Evolutionary conservation across 30 jellyfish, hydroid and myxozoan genomes (phyloP), one percentile per base, ranked within the genome.

Genomic region (Clytia hemisphaerica): DNA sequence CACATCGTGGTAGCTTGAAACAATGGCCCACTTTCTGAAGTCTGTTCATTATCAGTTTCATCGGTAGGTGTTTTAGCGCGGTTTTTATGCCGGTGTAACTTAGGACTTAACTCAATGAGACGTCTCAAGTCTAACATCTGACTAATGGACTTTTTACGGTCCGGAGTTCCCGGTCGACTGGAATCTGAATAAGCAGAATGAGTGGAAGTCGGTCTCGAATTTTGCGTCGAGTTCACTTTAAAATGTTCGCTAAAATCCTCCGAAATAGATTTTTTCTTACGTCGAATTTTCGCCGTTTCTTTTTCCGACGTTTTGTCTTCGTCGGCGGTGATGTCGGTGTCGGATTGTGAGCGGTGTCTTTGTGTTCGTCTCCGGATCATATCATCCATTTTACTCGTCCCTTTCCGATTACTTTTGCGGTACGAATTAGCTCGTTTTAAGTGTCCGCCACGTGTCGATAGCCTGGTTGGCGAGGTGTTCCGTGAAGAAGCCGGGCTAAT

Each of bases 1-100:
- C 25, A 57, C 57, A 57, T 57, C 6, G 70, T 57, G 6, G 70
- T 57, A n/a, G 70, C 70, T 57, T 57, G 37, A 31, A 57, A 21
- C 35, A 57, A 57, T 57, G 70, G 70, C 70, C 70, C 70, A 6
- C 30, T 24, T 12, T 51, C 16, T 14, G 18, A 25, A n/a, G 45
- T 22, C 30, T 21, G 25, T 16, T 22, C 14, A n/a, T n/a, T 45
- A 21, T 22, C 57, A 6, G 26, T 10, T n/a, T n/a, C n/a, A n/a
- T n/a, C n/a, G n/a, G n/a, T n/a, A n/a, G n/a, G n/a, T n/a, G n/a
- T n/a, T 46, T 46, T 9, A 9, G 30, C 24, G 19, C 24, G 60
- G 19, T 27, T 51, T 21, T 25, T n/a, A 31, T 7, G 16, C 35
- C 70, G 26, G 7, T n/a, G n/a, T n/a, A n/a, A 57, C 16, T 57